phyloP scores from a whole-genome alignment of 2,113 vertebrate genomes.

The Gymnocephalus cernua region DNA sequence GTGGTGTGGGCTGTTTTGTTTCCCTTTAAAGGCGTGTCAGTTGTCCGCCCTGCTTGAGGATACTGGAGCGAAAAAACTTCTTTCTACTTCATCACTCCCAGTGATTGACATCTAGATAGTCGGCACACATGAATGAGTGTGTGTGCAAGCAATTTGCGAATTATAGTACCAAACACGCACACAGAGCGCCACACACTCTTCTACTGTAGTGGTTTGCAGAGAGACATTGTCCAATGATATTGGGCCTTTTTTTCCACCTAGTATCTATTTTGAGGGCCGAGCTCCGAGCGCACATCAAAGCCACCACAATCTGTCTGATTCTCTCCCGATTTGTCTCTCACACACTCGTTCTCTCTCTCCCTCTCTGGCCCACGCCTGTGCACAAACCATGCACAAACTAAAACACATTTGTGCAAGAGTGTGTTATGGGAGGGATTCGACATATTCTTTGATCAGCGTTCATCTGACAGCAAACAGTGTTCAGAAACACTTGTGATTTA shows the following conservation, averaged over 20 bases:
- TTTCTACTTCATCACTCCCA: conserved; percentile 70
- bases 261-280: conserved; percentile 74
- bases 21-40: conserved; percentile 76
- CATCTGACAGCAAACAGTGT: conserved; percentile 18
- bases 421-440: conserved; percentile 42
- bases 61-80: conserved; percentile 54
- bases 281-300: conserved; percentile 75
- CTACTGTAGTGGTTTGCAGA: conserved; percentile 71
- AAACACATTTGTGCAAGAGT: conserved; percentile 69
- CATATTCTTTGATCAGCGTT: conserved; percentile 63
- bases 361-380: conserved; percentile 34
- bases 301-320: conserved; percentile 77
- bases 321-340: conserved; percentile 76
- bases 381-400: conserved; percentile 74
- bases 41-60: conserved; percentile 67
- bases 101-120: conserved; percentile 75
- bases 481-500: conserved; percentile 40
- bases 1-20: conserved; percentile 79
- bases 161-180: conserved; percentile 47
- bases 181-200: conserved; percentile 23
- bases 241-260: conserved; percentile 52
- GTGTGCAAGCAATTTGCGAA: conserved; percentile 62
- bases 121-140: conserved; percentile 71
- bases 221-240: conserved; percentile 66
- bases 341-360: conserved; percentile 47